These are phyloP conservation scores for Bufo bufo DNA, from an alignment of 2,113 vertebrate species.

Conservation along the genomic window DNA sequence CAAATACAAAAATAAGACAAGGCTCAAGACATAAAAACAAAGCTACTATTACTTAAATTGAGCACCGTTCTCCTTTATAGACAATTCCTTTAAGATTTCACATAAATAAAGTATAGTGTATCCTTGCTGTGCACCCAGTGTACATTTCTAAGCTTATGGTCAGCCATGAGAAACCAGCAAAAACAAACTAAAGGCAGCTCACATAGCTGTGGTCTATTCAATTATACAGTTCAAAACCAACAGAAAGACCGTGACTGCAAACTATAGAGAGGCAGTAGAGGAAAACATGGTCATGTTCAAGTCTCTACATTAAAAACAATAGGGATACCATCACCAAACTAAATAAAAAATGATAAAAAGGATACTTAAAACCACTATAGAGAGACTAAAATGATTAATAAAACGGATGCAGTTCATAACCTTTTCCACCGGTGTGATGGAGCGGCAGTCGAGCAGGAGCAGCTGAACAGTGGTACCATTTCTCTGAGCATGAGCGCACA, in stretches of 20 bases:
- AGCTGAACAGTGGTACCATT: no score
- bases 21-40: no score
- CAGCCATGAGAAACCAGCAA: not conserved
- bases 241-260: not conserved
- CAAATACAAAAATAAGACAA: no score
- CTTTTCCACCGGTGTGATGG: no score
- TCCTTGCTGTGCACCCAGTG: not conserved
- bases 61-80: not conserved
- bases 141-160: not conserved
- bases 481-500: no score
- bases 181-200: constrained; percentile 19
- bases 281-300: not conserved
- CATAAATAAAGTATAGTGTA: not conserved
- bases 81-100: not conserved
- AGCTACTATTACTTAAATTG: not conserved
- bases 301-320: no score
- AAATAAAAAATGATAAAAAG: no score
- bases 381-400: no score
- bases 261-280: not conserved
- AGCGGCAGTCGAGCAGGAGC: no score
- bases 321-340: no score
- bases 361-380: no score
- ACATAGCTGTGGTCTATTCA: not conserved
- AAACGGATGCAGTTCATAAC: no score
- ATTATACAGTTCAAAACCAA: constrained; percentile 1